These are phyloP conservation scores for Idaea aversata DNA, from an alignment of 2,888 invertebrate species.

Conservation along the genomic window DNA sequence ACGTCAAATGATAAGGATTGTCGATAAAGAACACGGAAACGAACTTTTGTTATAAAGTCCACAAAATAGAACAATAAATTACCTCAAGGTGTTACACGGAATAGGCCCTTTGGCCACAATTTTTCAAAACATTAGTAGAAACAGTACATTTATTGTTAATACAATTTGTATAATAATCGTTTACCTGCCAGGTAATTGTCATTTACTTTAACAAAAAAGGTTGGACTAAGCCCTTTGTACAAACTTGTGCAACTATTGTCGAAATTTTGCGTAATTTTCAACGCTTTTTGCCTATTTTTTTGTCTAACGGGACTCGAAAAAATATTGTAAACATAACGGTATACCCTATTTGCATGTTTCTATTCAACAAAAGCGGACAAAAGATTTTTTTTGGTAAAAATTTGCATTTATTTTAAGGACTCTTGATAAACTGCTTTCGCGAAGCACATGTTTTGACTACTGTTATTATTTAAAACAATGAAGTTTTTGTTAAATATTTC, in stretches of 20 bases:
- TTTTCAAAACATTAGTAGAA: constrained; percentile 66
- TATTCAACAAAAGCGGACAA: constrained; percentile 60
- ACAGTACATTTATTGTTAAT: constrained; percentile 60
- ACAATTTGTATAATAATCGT: constrained; percentile 74
- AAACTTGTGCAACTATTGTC: constrained; percentile 61
- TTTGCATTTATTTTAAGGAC: constrained; percentile 35
- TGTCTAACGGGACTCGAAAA: constrained; percentile 60
- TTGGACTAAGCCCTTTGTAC: constrained; percentile 38
- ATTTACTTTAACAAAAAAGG: constrained; percentile 43
- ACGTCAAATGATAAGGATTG: constrained; percentile 65
- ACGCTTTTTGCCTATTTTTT: constrained; percentile 50
- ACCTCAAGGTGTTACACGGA: constrained; percentile 71
- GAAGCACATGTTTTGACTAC: constrained; percentile 59
- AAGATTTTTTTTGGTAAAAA: constrained; percentile 38
- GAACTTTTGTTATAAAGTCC: constrained; percentile 69
- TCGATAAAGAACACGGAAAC: constrained; percentile 76
- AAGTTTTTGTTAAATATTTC: constrained; percentile 33
- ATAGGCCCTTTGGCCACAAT: constrained; percentile 68
- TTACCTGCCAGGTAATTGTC: constrained; percentile 77
- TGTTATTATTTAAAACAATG: constrained; percentile 47
- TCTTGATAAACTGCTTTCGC: constrained; percentile 34
- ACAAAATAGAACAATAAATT: constrained; percentile 73
- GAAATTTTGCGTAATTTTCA: constrained; percentile 50
- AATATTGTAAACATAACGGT: constrained; percentile 73
- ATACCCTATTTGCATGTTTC: constrained; percentile 62